Percentiles rank a stretch among this genome's conserved stretches.
phyloP scores from a whole-genome alignment of 1,140 invertebrate genomes.

The Drosophila ogumai region DNA sequence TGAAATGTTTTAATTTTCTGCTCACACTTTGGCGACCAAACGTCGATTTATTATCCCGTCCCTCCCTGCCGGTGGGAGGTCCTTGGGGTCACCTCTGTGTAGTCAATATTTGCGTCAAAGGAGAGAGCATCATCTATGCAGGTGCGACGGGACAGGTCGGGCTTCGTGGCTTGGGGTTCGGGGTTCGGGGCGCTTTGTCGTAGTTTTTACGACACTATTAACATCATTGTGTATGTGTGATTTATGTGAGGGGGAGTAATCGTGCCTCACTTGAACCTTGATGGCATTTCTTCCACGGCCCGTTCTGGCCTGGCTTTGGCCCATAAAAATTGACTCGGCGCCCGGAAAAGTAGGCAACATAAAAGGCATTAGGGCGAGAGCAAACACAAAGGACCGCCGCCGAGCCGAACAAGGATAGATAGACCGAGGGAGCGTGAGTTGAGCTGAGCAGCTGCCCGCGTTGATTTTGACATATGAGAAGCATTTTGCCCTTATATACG shows the following conservation, averaged over 20 bases:
- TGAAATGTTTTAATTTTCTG: constrained; percentile 61
- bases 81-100: constrained; percentile 46
- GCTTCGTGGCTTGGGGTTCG: background rate
- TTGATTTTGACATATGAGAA: constrained; percentile 79
- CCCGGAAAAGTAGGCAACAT: constrained; percentile 56
- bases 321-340: constrained; percentile 60
- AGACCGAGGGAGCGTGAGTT: constrained; percentile 2
- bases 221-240: constrained; percentile 74
- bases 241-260: constrained; percentile 51
- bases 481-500: constrained; percentile 34
- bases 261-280: constrained; percentile 53
- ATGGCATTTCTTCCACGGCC: constrained; percentile 34
- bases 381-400: constrained; percentile 38
- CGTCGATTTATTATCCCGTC: constrained; percentile 54
- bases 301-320: constrained; percentile 26
- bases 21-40: constrained; percentile 59
- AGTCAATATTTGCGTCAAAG: constrained; percentile 66
- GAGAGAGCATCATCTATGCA: constrained; percentile 24
- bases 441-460: constrained; percentile 54
- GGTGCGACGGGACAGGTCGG: constrained; percentile 23
- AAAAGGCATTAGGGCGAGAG: constrained; percentile 46
- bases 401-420: constrained; percentile 16
- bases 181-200: constrained; percentile 43
- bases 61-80: constrained; percentile 19
- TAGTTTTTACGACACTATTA: constrained; percentile 76